A percentile compares a stretch with the other conserved stretches of the same genome.
Evolutionary conservation across 2,797 vertebrate genomes (phyloP).

Genomic region (Melanotaenia maccullochi): DNA sequence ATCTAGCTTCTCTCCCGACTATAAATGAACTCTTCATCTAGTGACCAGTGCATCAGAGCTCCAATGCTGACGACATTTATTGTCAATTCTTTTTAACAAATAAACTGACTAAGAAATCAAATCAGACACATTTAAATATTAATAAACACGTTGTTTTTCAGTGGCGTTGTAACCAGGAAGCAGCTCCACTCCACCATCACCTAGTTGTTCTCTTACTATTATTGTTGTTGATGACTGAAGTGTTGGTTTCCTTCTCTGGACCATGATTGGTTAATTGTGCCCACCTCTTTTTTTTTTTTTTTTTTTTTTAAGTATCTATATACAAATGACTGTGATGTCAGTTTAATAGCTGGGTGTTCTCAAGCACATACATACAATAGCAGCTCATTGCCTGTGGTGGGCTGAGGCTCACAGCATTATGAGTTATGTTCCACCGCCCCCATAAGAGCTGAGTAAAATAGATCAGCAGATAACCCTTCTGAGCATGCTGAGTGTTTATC

Average conservation of each 20-base stretch:
- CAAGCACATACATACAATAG: slow-evolving; percentile 70
- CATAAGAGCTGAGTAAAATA: slow-evolving; percentile 60
- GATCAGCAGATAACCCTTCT: slow-evolving; percentile 67
- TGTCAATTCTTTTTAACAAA: not conserved
- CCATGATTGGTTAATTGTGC: slow-evolving; percentile 48
- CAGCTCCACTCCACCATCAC: slow-evolving; percentile 15
- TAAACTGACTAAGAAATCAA: not conserved
- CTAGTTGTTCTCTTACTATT: slow-evolving; percentile 25
- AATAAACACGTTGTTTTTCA: too few species aligned
- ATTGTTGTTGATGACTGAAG: slow-evolving; percentile 35
- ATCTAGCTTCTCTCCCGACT: too few species aligned
- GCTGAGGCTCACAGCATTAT: slow-evolving; percentile 62
- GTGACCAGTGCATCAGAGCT: not conserved
- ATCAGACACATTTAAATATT: not conserved
- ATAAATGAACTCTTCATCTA: too few species aligned
- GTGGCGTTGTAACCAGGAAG: slow-evolving; percentile 9
- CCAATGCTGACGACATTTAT: not conserved
- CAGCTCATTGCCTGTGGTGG: slow-evolving; percentile 72
- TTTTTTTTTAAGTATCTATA: slow-evolving; percentile 26
- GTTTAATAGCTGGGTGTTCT: slow-evolving; percentile 79
- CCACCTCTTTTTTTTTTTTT: not conserved
- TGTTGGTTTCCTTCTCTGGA: slow-evolving; percentile 35
- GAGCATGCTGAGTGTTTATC: slow-evolving; percentile 70
- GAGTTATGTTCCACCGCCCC: slow-evolving; percentile 73
- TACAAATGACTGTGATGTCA: slow-evolving; percentile 76